A percentile compares a stretch with the other conserved stretches of the same genome.
phyloP scores from a whole-genome alignment of 2,797 vertebrate species.

The Fratercula arctica region DNA sequence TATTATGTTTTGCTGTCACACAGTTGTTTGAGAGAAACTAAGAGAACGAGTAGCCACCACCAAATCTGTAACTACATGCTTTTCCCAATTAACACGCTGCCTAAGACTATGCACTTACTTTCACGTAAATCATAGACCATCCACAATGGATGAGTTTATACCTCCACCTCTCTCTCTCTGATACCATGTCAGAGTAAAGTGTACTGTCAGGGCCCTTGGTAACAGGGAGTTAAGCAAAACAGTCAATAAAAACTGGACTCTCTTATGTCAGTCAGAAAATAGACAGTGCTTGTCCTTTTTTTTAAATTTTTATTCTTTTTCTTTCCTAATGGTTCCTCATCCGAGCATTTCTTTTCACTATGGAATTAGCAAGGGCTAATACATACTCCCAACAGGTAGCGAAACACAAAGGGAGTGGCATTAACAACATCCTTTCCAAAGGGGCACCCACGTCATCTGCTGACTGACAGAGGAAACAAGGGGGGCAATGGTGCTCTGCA shows the following conservation, averaged over 20 bases:
- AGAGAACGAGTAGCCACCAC: neutral
- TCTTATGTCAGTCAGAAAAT: neutral
- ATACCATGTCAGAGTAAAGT: neutral
- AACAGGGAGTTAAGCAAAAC: neutral
- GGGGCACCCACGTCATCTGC: neutral
- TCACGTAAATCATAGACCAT: neutral
- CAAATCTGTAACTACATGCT: neutral
- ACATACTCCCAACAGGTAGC: neutral
- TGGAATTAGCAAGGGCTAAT: neutral
- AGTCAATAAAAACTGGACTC: neutral
- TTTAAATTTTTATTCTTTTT: neutral
- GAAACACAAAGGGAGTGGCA: neutral
- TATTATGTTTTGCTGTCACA: neutral
- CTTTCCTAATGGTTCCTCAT: neutral
- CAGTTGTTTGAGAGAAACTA: neutral
- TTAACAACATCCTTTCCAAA: neutral
- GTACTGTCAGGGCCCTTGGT: neutral
- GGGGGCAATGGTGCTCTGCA: neutral
- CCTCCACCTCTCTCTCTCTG: neutral
- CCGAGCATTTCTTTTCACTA: neutral
- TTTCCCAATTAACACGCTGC: neutral
- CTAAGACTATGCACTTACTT: neutral
- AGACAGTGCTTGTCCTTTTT: neutral
- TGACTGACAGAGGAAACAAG: neutral
- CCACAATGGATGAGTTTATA: neutral